Conservation (phyloP, 2,113 vertebrate species). For the Globicephala melas region DNA sequence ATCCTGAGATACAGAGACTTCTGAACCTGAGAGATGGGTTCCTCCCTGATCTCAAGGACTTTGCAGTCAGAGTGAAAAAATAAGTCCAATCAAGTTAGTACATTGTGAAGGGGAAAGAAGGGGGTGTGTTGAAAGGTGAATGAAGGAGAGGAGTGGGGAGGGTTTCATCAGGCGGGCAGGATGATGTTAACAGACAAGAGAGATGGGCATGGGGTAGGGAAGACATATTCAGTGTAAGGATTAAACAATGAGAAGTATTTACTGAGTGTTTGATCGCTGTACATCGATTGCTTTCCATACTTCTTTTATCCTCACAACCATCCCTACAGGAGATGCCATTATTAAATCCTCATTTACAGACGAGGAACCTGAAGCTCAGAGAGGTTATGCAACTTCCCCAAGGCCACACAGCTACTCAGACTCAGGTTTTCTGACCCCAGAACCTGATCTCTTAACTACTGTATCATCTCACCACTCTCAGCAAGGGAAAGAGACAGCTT, state of each 20-base stretch:
- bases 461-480: background rate
- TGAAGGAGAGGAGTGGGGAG: background rate
- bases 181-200: background rate
- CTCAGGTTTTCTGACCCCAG: background rate
- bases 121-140: background rate
- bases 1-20: background rate
- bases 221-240: background rate
- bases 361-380: background rate
- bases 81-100: background rate
- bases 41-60: background rate
- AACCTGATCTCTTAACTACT: background rate
- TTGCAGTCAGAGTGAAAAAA: background rate
- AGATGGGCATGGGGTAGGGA: rapidly evolving
- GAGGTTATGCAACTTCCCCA: background rate
- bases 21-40: background rate
- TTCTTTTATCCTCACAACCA: background rate
- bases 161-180: background rate
- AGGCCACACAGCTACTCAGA: background rate
- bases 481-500: background rate
- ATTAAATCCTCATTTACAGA: background rate
- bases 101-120: background rate
- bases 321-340: background rate
- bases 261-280: background rate
- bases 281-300: background rate
- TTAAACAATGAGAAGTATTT: background rate